Evolutionary conservation across 2,888 invertebrate genomes (phyloP), one percentile per base, ranked within the genome.

Genomic region (Stenodema calcarata): DNA sequence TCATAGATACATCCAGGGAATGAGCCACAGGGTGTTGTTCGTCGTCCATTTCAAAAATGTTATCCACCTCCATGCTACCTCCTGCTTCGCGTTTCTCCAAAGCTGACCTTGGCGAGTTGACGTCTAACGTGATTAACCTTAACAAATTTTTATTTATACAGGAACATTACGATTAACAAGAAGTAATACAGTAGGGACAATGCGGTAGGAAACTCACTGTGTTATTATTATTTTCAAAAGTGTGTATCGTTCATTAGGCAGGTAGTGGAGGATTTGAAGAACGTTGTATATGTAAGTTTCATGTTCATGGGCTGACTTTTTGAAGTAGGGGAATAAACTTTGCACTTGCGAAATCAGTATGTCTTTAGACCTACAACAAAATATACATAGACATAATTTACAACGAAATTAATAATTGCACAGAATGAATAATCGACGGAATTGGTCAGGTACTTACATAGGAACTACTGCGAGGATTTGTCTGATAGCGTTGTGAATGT

Each of bases 241-340:
- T 28, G 83, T 80, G 35, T 35, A 73, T 80, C 94, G 92, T 82
- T 96, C 92, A 0, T 93, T 92, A 0, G 96, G 96, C 89, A 95
- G 93, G 90, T 96, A 96, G 70, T 94, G 93, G 87, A 94, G 92
- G 89, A 97, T 93, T 92, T 94, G 94, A 83, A 98, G 92, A 70
- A 97, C 91, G 91, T 97, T 97, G 90, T 95, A 94, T 23, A 96
- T 91, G 91, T 95, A 98, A 14, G 95, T 93, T 90, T 95, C 94
- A 88, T 96, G 95, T 0, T 93, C 91, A 89, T 94, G 94, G 3
- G 94, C 91, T 0, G 94, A 92, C 86, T 93, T 94, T 90, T 94
- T 95, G 90, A 94, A 93, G 91, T 96, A 98, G 0, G 98, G 98
- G 91, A 95, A 97, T 78, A 93, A 92, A 2, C 92, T 92, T 86